phyloP scores from a whole-genome alignment of 2,113 vertebrate species.

The Alosa alosa region DNA sequence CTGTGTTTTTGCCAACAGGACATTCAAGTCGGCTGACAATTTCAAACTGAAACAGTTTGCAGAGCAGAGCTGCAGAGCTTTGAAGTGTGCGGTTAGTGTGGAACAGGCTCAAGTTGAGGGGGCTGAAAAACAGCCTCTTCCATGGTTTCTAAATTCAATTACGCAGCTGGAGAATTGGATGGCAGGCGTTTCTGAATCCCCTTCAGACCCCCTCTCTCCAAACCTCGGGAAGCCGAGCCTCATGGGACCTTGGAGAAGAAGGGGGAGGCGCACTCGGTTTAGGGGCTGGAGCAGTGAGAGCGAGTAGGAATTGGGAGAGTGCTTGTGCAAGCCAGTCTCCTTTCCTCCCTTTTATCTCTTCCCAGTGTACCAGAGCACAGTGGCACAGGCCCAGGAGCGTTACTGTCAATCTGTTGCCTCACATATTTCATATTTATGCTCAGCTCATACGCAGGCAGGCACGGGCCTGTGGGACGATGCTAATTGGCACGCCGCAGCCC shows the following conservation, averaged over 20 bases:
- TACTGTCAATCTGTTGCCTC: constrained; percentile 20
- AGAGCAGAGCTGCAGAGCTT: neutral
- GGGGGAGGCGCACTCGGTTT: neutral
- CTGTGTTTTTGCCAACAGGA: neutral
- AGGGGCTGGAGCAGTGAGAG: neutral
- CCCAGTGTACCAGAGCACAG: constrained; percentile 4
- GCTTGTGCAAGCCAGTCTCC: constrained; percentile 12
- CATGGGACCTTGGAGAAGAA: neutral
- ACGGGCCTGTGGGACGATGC: neutral
- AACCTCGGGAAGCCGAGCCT: constrained; percentile 13
- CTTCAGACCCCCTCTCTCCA: constrained; percentile 13
- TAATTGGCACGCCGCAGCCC: neutral
- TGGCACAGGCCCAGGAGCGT: constrained; percentile 11
- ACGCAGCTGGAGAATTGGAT: constrained; percentile 24
- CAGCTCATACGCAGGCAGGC: neutral
- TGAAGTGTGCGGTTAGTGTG: constrained; percentile 8
- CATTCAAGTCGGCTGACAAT: constrained; percentile 21
- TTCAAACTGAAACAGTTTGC: constrained; percentile 20
- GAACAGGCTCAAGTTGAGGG: neutral
- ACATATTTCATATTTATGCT: constrained; percentile 31
- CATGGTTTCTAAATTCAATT: constrained; percentile 36
- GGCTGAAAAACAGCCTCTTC: constrained; percentile 19
- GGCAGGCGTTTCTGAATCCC: constrained; percentile 34
- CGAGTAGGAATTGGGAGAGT: neutral
- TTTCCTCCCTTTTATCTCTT: neutral